Base-by-base conservation (phyloP, 2,888 invertebrate genomes). In the Lamproptera curius region DNA sequence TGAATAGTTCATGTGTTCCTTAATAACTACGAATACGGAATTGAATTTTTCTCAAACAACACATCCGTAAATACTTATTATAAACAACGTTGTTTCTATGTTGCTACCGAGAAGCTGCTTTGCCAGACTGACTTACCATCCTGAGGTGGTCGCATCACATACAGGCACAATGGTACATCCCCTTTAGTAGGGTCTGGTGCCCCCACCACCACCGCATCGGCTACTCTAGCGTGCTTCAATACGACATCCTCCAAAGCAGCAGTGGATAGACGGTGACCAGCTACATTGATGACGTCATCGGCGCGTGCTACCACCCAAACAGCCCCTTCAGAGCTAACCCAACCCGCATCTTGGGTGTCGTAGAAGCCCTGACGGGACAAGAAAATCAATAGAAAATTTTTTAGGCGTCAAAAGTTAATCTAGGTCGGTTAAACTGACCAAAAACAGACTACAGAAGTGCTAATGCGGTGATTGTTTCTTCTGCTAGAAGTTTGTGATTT, bases 331-430 rank as follows among this genome's bases (percentile, higher is more conserved):
- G 93, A 91, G 66, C 96, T 96, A 47, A 92, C 90, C 75, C 94
- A 95, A 0, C 97, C 98, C 0, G 96, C 96, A 70, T 98, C 98
- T 94, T 97, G 97, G 0, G 97, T 97, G 67, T 97, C 97, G 69
- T 98, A 96, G 75, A 92, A 96, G 2, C 95, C 95, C 95, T 95
- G 64, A n/a, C n/a, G n/a, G n/a, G n/a, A n/a, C n/a, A n/a, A n/a
- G n/a, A n/a, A n/a, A n/a, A n/a, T n/a, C n/a, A n/a, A n/a, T n/a
- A n/a, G n/a, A n/a, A n/a, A n/a, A n/a, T n/a, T n/a, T n/a, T n/a
- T n/a, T n/a, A n/a, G n/a, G n/a, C n/a, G n/a, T n/a, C n/a, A n/a
- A n/a, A n/a, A n/a, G n/a, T n/a, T n/a, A n/a, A n/a, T n/a, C n/a
- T n/a, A n/a, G n/a, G n/a, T n/a, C n/a, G n/a, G n/a, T n/a, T n/a